Percentiles rank a stretch among this genome's conserved stretches.
Evolutionary conservation across 2,113 vertebrate genomes (phyloP).

Genomic region (Nanger granti): DNA sequence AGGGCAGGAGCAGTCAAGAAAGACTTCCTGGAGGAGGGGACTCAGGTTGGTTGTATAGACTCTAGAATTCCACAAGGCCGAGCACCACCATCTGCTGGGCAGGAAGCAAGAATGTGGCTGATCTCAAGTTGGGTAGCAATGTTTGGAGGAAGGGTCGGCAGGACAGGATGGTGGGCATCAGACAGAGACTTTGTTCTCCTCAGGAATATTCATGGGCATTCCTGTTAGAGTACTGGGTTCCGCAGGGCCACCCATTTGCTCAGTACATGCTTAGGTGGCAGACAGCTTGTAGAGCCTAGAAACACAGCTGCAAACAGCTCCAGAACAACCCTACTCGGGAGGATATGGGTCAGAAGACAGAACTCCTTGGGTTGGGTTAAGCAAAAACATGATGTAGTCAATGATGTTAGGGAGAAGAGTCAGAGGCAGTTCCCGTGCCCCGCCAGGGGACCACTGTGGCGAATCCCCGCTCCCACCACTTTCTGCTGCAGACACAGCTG

Average conservation of each 20-base stretch:
- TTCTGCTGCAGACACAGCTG: neutral
- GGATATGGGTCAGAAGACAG: neutral
- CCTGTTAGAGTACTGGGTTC: neutral
- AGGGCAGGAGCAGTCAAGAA: neutral
- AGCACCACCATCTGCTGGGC: neutral
- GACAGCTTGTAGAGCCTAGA: neutral
- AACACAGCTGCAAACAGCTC: neutral
- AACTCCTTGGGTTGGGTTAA: neutral
- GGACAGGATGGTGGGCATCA: neutral
- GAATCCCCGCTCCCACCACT: fast-evolving
- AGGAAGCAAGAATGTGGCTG: neutral
- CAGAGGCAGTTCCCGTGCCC: neutral
- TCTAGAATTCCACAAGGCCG: neutral
- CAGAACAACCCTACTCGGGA: neutral
- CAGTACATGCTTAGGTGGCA: neutral
- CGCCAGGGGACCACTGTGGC: neutral
- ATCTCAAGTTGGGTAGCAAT: neutral
- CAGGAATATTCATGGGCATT: fast-evolving
- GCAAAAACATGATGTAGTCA: neutral
- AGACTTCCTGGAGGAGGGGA: neutral
- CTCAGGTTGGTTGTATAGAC: neutral
- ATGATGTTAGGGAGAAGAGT: fast-evolving
- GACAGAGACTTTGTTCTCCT: neutral
- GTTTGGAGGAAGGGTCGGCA: neutral
- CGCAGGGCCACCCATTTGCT: fast-evolving